Evolutionary conservation across 2,888 invertebrate genomes (phyloP).

Genomic region (Nasonia oneida): DNA sequence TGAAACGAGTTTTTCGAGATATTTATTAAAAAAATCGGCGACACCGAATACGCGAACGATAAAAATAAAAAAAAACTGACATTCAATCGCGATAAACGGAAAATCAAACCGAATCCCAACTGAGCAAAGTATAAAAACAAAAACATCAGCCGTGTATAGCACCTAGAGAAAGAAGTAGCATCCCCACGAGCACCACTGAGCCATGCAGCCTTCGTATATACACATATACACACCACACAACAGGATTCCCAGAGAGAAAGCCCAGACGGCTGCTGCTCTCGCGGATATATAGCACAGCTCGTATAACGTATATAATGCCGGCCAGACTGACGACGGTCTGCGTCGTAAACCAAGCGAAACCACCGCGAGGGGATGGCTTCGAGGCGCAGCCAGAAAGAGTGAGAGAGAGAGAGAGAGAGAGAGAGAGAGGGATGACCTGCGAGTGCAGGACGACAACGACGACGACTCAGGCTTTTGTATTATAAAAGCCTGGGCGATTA

Average conservation of each 20-base stretch:
- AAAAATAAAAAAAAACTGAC: not conserved
- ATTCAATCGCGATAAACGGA: not conserved
- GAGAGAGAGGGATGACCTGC: slow-evolving; percentile 19
- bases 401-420: slow-evolving; percentile 2
- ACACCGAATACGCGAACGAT: not conserved
- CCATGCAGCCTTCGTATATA: not conserved
- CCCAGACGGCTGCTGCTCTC: slow-evolving; percentile 30
- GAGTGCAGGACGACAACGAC: not conserved
- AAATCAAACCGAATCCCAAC: not conserved
- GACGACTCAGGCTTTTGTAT: slow-evolving; percentile 31
- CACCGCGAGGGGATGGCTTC: slow-evolving; percentile 16
- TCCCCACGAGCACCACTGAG: not conserved
- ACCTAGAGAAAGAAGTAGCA: not conserved
- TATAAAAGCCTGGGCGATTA: slow-evolving; percentile 53
- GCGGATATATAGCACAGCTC: slow-evolving; percentile 60
- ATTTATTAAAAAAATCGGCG: not conserved
- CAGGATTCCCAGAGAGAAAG: slow-evolving; percentile 16
- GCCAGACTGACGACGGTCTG: slow-evolving; percentile 74
- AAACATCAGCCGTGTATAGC: not conserved
- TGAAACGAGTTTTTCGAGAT: too few relatives aligned
- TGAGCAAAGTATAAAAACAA: not conserved
- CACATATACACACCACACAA: not conserved
- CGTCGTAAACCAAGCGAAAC: slow-evolving; percentile 72
- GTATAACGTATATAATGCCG: slow-evolving; percentile 71
- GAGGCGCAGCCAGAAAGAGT: slow-evolving; percentile 56